Conservation (phyloP, 2,797 vertebrate genomes). For the Microctenopoma steveboyesi region DNA sequence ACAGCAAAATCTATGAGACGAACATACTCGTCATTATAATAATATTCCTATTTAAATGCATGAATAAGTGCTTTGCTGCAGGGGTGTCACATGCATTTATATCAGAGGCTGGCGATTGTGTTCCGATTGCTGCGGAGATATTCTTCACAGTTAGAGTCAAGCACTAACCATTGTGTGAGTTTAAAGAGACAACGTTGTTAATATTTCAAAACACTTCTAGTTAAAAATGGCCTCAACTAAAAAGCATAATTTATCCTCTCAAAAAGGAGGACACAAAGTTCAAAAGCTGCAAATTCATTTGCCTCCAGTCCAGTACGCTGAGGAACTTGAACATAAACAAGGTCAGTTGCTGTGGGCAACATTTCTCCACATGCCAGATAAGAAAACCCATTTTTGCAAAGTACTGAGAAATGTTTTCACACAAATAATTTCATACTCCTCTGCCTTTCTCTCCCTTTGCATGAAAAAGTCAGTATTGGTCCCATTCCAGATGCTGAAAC, state of each 20-base stretch:
- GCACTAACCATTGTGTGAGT: not conserved
- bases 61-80: constrained; percentile 89
- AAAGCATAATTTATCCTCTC: constrained; percentile 8
- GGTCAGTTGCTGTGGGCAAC: constrained; percentile 47
- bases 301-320: constrained; percentile 9
- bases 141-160: constrained; percentile 28
- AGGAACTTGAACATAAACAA: constrained; percentile 41
- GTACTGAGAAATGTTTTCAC: constrained; percentile 37
- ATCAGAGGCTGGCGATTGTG: constrained; percentile 17
- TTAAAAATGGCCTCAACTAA: constrained; percentile 20
- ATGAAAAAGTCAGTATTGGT: constrained; percentile 34
- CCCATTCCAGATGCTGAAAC: constrained; percentile 43
- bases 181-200: not conserved
- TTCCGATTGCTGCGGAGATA: constrained; percentile 52
- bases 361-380: constrained; percentile 46
- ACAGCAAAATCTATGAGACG: constrained; percentile 47
- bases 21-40: constrained; percentile 86
- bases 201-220: constrained; percentile 20
- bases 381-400: constrained; percentile 59
- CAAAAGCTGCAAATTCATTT: constrained; percentile 38
- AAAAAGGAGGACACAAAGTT: constrained; percentile 14
- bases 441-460: constrained; percentile 29
- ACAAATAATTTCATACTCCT: constrained; percentile 59
- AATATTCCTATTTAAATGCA: constrained; percentile 98
- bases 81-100: constrained; percentile 72